A percentile compares a stretch with the other conserved stretches of the same genome.
Conservation (phyloP, 2,113 vertebrate genomes). For the Hymenochirus boettgeri region DNA sequence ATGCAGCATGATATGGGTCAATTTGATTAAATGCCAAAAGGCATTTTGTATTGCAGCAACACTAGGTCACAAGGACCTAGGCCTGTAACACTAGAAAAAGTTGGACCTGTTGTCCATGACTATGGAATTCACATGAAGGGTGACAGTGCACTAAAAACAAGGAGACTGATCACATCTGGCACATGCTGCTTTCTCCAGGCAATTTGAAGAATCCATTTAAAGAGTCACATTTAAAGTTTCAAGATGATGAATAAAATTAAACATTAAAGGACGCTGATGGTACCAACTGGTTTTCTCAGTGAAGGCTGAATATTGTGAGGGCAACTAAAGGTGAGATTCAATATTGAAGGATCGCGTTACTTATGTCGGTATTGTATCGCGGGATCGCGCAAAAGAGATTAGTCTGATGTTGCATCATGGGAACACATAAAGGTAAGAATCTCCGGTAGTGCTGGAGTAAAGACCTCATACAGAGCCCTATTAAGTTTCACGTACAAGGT, state of each 20-base stretch:
- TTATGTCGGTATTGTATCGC: no score
- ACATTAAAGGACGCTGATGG: no score
- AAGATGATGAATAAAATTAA: background rate
- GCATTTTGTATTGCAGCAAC: background rate
- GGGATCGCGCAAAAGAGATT: no score
- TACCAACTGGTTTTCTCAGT: no score
- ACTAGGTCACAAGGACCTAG: background rate
- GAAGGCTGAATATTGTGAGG: no score
- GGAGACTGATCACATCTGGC: conserved; percentile 13
- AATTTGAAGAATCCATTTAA: background rate
- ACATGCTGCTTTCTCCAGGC: background rate
- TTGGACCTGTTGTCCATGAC: background rate
- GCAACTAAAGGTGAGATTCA: no score
- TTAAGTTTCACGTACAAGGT: no score
- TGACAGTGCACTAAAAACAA: background rate
- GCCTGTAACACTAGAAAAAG: background rate
- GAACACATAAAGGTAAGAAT: no score
- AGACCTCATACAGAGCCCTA: no score
- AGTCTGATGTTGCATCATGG: no score
- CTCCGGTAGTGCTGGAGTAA: no score
- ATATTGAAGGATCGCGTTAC: no score
- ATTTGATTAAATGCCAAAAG: background rate
- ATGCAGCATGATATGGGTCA: background rate
- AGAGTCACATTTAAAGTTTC: conserved; percentile 9
- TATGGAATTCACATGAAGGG: background rate